phyloP scores from a whole-genome alignment of 2,888 invertebrate species.

The Tinea pellionella region DNA sequence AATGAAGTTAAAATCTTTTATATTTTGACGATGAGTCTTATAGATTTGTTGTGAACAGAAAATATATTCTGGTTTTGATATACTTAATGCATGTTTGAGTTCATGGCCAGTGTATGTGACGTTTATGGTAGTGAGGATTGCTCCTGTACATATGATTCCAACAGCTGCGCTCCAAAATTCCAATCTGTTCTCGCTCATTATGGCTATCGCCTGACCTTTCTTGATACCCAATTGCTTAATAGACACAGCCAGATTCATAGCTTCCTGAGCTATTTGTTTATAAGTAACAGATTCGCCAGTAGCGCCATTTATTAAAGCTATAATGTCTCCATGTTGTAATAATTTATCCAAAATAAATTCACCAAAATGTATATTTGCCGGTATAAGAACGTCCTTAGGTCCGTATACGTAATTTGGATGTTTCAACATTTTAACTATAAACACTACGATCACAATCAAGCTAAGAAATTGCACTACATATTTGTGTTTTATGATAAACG shows the following conservation, averaged over 20 bases:
- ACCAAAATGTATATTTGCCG: conserved; percentile 38
- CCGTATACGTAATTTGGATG: conserved; percentile 43
- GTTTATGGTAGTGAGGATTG: conserved; percentile 12
- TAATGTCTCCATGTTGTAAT: conserved; percentile 22
- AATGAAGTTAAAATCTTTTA: conserved; percentile 25
- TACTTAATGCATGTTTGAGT: conserved; percentile 36
- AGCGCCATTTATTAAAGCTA: conserved; percentile 31
- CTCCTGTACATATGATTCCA: conserved; percentile 34
- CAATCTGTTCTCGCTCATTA: conserved; percentile 41
- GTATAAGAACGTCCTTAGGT: conserved; percentile 25
- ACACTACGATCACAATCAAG: background rate
- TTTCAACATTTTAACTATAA: conserved; percentile 31
- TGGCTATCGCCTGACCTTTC: conserved; percentile 42
- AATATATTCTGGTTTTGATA: conserved; percentile 40
- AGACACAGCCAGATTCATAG: conserved; percentile 45
- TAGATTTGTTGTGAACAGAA: conserved; percentile 38
- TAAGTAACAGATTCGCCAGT: conserved; percentile 35
- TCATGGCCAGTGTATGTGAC: conserved; percentile 29
- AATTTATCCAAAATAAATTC: conserved; percentile 33
- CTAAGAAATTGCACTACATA: background rate
- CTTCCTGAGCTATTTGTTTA: conserved; percentile 33
- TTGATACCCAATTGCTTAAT: conserved; percentile 39
- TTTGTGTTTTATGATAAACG: background rate
- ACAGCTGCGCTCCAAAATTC: conserved; percentile 40
- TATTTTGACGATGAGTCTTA: conserved; percentile 28